Conservation (phyloP, 2,797 vertebrate genomes). For the Macropodus opercularis region DNA sequence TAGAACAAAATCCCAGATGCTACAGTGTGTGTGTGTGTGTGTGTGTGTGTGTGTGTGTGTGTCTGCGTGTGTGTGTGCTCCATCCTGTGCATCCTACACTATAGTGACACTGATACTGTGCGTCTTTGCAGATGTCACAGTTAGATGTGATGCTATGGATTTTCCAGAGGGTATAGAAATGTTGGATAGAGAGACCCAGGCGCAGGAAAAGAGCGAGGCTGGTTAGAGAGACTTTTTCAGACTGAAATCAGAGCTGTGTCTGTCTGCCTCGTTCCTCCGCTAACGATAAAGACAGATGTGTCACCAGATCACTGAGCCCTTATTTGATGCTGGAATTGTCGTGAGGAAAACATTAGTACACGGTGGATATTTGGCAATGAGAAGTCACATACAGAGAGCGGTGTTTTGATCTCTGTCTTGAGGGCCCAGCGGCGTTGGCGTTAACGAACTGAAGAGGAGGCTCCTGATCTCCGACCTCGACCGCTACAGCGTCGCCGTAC, state of each 20-base stretch:
- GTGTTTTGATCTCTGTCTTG: conserved; percentile 49
- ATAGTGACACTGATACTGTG: conserved; percentile 61
- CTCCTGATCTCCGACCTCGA: conserved; percentile 79
- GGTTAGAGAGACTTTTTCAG: conserved; percentile 49
- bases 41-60: conserved; percentile 18
- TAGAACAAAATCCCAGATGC: conserved; percentile 70
- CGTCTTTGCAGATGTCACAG: conserved; percentile 63
- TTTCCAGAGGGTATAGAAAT: conserved; percentile 63
- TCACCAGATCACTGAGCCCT: conserved; percentile 47
- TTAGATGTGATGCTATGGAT: conserved; percentile 60
- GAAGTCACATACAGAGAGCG: conserved; percentile 33
- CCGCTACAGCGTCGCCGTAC: conserved; percentile 71
- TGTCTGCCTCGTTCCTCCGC: conserved; percentile 57
- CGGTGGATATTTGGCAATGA: conserved; percentile 38
- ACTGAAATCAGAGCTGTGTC: conserved; percentile 67
- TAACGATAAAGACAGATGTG: conserved; percentile 75
- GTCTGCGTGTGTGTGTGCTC: conserved; percentile 19
- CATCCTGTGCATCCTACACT: conserved; percentile 66
- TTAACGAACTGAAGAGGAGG: conserved; percentile 80
- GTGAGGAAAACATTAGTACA: conserved; percentile 54
- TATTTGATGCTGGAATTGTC: conserved; percentile 56
- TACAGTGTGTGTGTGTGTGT: conserved; percentile 25
- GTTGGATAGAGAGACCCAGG: conserved; percentile 26
- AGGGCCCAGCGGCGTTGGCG: conserved; percentile 81
- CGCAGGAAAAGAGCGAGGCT: conserved; percentile 17